These are phyloP conservation scores for Xenopus tropicalis DNA, from an alignment of 2,113 vertebrate genomes.

Conservation along the genomic window UCB_Xtro_10.0 CM004448.2:67761001-67761500, in stretches of 20 bases:
- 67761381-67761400: conserved; percentile 75
- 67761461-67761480: conserved; percentile 92
- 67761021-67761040: too few species aligned
- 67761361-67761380: conserved; percentile 82
- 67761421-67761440: conserved; percentile 98
- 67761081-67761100: not conserved
- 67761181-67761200: not conserved
- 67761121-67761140: not conserved
- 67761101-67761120: not conserved
- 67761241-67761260: conserved; percentile 62
- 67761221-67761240: conserved; percentile 59
- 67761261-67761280: conserved; percentile 78
- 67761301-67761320: conserved; percentile 71
- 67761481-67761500: conserved; percentile 83
- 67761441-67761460: conserved; percentile 93
- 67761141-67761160: not conserved
- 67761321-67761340: conserved; percentile 76
- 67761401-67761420: conserved; percentile 96
- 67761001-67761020: too few species aligned
- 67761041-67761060: too few species aligned
- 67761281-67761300: conserved; percentile 76
- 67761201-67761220: conserved; percentile 38
- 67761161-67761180: not conserved
- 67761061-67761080: too few species aligned
- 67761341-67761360: conserved; percentile 79